These are phyloP conservation scores for Rynchops niger DNA, from an alignment of 2,113 vertebrate species.

Conservation along the genomic window DNA sequence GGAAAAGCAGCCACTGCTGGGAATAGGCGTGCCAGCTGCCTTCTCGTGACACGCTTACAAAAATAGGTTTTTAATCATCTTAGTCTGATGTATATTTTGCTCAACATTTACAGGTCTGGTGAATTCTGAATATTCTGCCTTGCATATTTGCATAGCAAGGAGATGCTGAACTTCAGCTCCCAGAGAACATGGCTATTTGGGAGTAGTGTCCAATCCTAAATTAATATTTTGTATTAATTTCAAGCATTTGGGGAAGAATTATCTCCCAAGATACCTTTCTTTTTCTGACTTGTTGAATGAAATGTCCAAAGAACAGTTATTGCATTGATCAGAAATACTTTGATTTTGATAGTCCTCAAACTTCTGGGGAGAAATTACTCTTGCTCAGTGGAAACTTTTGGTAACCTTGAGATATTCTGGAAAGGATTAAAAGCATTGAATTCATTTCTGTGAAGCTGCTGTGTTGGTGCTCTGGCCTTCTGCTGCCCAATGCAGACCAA, in stretches of 20 bases:
- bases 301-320: background rate
- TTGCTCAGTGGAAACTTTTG: background rate
- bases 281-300: background rate
- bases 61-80: background rate
- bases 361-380: background rate
- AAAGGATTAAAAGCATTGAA: background rate
- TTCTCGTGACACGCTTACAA: background rate
- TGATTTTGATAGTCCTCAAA: background rate
- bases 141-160: background rate
- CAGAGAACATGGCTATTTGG: background rate
- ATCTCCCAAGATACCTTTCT: background rate
- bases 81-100: background rate
- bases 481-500: background rate
- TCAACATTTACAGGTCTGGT: background rate
- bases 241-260: background rate
- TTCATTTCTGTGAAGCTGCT: background rate
- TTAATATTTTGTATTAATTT: background rate
- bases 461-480: background rate
- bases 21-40: background rate
- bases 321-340: background rate
- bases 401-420: background rate
- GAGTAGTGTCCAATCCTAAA: background rate
- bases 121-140: background rate
- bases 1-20: background rate
- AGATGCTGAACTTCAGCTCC: background rate